Evolutionary conservation across 1,140 invertebrate species (phyloP).

Genomic region (Drosophila oshimai): DNA sequence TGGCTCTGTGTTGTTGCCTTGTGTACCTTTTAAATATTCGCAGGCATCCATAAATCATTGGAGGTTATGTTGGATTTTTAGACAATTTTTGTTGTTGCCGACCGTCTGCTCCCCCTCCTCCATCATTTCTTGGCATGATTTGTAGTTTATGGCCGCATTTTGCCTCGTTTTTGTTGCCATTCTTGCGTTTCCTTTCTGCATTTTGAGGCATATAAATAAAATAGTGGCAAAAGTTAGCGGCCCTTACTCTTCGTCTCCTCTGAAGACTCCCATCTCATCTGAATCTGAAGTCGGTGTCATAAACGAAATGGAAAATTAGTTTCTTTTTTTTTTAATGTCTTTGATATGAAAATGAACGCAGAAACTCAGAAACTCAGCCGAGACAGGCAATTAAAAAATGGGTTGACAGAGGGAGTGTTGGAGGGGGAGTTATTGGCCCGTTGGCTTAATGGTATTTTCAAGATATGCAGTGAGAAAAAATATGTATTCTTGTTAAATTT

Average conservation of each 20-base stretch:
- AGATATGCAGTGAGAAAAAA: background rate
- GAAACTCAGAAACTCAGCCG: constrained; percentile 42
- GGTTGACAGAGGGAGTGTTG: background rate
- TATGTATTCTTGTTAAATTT: background rate
- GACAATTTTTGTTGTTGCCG: constrained; percentile 65
- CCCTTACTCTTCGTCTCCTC: constrained; percentile 10
- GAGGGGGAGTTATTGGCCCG: constrained; percentile 2
- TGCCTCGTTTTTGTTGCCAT: constrained; percentile 36
- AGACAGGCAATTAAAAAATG: constrained; percentile 67
- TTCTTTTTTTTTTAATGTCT: constrained; percentile 1
- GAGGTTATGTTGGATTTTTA: constrained; percentile 81
- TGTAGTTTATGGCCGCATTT: constrained; percentile 76
- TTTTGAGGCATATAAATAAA: constrained; percentile 70
- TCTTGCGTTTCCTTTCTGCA: constrained; percentile 48
- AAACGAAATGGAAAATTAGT: constrained; percentile 60
- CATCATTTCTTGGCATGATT: constrained; percentile 69
- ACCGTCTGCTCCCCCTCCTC: constrained; percentile 25
- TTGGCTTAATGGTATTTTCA: background rate
- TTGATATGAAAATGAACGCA: constrained; percentile 58
- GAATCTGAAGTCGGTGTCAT: constrained; percentile 28
- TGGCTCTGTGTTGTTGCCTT: constrained; percentile 28
- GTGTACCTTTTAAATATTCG: constrained; percentile 78
- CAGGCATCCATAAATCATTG: constrained; percentile 79
- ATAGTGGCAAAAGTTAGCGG: constrained; percentile 55
- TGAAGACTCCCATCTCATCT: constrained; percentile 34